Conservation (phyloP, 2,888 invertebrate species). For the Drosophila pegasa region DNA sequence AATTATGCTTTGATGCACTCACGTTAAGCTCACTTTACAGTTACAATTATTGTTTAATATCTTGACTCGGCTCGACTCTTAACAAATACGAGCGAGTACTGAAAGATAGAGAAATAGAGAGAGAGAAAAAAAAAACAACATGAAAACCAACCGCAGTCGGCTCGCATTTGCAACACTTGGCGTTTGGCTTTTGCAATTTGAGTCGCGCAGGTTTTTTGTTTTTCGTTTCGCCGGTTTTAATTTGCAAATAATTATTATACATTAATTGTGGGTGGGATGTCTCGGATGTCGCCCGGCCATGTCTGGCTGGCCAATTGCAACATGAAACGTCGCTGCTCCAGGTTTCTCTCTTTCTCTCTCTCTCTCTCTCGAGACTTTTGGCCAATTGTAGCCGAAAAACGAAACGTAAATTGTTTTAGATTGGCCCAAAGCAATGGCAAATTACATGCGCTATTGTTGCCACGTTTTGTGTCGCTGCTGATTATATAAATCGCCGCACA, state of each 20-base stretch:
- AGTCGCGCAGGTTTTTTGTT: slow-evolving; percentile 47
- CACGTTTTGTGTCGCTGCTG: slow-evolving; percentile 77
- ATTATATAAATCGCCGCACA: slow-evolving; percentile 74
- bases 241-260: slow-evolving; percentile 79
- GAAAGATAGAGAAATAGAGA: slow-evolving; percentile 21
- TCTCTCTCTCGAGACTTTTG: background rate
- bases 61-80: slow-evolving; percentile 62
- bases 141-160: slow-evolving; percentile 36
- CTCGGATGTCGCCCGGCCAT: slow-evolving; percentile 62
- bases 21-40: slow-evolving; percentile 79
- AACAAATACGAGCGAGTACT: slow-evolving; percentile 55
- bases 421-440: slow-evolving; percentile 61
- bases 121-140: slow-evolving; percentile 12
- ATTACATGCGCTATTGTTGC: slow-evolving; percentile 72
- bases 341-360: background rate
- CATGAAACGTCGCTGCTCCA: slow-evolving; percentile 31
- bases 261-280: slow-evolving; percentile 76
- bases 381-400: slow-evolving; percentile 45
- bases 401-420: slow-evolving; percentile 77
- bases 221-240: slow-evolving; percentile 60
- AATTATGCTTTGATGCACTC: slow-evolving; percentile 83
- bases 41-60: slow-evolving; percentile 81
- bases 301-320: slow-evolving; percentile 42
- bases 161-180: slow-evolving; percentile 68
- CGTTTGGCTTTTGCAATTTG: slow-evolving; percentile 62